Evolutionary conservation across 2,113 vertebrate genomes (phyloP).

Genomic region (Todiramphus saurophagus): DNA sequence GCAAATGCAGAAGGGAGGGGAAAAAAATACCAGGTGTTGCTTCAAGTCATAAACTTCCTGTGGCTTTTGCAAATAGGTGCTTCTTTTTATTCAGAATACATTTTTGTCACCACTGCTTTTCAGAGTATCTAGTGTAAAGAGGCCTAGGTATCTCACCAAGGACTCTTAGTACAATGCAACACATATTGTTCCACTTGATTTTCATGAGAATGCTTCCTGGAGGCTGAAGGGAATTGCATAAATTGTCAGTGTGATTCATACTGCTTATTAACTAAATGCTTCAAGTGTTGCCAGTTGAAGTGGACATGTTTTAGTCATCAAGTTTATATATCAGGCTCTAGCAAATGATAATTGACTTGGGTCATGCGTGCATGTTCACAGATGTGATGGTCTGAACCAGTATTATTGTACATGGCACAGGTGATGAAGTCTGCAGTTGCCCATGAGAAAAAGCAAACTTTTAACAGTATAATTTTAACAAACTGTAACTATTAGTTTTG

Average conservation of each 20-base stretch:
- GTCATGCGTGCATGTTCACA: neutral
- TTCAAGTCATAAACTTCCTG: neutral
- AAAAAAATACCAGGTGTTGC: neutral
- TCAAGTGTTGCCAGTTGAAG: neutral
- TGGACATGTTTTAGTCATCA: neutral
- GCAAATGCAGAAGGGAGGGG: neutral
- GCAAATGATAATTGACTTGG: neutral
- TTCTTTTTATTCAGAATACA: neutral
- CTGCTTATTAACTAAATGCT: constrained; percentile 7
- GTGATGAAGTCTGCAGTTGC: neutral
- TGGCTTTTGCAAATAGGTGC: neutral
- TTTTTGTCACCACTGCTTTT: neutral
- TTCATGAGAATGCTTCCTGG: neutral
- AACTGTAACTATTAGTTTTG: neutral
- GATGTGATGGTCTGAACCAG: neutral
- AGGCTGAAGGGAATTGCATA: neutral
- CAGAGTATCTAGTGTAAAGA: neutral
- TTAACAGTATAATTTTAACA: neutral
- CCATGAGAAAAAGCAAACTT: neutral
- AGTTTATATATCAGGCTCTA: neutral
- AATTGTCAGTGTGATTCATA: neutral
- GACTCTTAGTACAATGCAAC: accelerated
- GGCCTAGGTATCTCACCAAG: neutral
- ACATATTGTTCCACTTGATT: accelerated
- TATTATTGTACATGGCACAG: neutral